These are phyloP conservation scores for Augochlorella aurata DNA, from an alignment of 2,888 invertebrate species.

Conservation along the genomic window DNA sequence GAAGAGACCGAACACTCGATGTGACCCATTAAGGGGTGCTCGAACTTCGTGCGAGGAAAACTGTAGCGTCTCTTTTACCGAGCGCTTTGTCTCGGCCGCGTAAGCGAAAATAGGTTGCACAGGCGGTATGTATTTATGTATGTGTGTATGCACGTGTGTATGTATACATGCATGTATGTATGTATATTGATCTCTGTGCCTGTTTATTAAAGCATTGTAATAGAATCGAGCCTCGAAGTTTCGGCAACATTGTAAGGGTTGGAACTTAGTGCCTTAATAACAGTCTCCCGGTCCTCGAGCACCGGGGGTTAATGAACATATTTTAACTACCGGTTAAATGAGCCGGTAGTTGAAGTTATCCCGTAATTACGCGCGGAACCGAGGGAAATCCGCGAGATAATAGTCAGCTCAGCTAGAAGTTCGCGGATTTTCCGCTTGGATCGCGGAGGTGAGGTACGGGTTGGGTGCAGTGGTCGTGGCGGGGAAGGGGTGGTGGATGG, in stretches of 20 bases:
- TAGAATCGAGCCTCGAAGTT: constrained; percentile 3
- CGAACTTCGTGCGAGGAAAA: neutral
- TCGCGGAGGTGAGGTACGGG: neutral
- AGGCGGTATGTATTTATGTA: too few relatives aligned
- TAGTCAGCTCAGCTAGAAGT: constrained; percentile 11
- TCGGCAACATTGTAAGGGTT: neutral
- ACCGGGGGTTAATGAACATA: constrained; percentile 23
- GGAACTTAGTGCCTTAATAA: constrained; percentile 16
- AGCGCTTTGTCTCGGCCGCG: neutral
- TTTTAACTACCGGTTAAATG: constrained; percentile 29
- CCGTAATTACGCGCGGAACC: constrained; percentile 27
- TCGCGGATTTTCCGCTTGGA: constrained; percentile 22
- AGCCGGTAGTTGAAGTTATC: constrained; percentile 26
- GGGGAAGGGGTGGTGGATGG: neutral
- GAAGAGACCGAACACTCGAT: neutral
- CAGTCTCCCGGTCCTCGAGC: neutral
- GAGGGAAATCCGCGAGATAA: constrained; percentile 20
- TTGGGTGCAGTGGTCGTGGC: neutral
- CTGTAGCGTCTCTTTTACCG: neutral
- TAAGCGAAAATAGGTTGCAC: neutral
- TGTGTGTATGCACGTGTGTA: too few relatives aligned
- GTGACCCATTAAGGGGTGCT: neutral
- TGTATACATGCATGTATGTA: too few relatives aligned
- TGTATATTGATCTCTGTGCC: neutral
- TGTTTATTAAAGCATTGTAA: constrained; percentile 13